Percentiles rank a stretch among this genome's conserved stretches.
These are phyloP conservation scores for Marasmarcha lunaedactyla DNA, from an alignment of 2,888 invertebrate genomes.

Conservation along the genomic window DNA sequence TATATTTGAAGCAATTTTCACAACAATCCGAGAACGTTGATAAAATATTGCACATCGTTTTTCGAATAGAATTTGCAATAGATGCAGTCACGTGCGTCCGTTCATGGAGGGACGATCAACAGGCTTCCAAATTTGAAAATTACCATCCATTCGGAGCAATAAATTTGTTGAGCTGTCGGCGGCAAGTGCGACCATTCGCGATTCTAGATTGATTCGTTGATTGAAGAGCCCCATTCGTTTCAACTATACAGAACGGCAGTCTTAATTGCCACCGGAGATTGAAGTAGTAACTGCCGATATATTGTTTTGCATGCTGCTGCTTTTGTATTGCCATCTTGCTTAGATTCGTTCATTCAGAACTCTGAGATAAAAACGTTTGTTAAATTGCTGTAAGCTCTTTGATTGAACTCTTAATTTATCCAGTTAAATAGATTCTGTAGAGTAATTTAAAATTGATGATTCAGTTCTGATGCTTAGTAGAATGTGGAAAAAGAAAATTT, in stretches of 20 bases:
- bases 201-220: constrained; percentile 69
- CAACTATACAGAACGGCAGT: constrained; percentile 48
- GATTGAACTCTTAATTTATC: no score
- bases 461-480: no score
- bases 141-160: constrained; percentile 54
- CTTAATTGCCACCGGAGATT: constrained; percentile 64
- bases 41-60: neutral
- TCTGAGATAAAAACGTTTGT: neutral
- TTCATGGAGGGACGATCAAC: constrained; percentile 41
- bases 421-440: no score
- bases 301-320: neutral
- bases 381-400: no score
- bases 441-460: no score
- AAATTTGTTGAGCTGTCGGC: constrained; percentile 64
- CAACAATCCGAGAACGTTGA: neutral
- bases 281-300: constrained; percentile 18
- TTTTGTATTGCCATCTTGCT: neutral
- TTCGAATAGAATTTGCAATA: constrained; percentile 19
- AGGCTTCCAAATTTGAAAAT: constrained; percentile 62
- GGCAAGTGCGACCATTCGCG: constrained; percentile 62
- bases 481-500: neutral
- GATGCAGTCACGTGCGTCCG: constrained; percentile 18
- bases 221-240: constrained; percentile 67
- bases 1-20: no score
- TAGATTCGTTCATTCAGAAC: neutral